Percentiles rank a stretch among this genome's conserved stretches.
phyloP scores from a whole-genome alignment of 2,888 invertebrate genomes.

The Drosophila mimetica region DNA sequence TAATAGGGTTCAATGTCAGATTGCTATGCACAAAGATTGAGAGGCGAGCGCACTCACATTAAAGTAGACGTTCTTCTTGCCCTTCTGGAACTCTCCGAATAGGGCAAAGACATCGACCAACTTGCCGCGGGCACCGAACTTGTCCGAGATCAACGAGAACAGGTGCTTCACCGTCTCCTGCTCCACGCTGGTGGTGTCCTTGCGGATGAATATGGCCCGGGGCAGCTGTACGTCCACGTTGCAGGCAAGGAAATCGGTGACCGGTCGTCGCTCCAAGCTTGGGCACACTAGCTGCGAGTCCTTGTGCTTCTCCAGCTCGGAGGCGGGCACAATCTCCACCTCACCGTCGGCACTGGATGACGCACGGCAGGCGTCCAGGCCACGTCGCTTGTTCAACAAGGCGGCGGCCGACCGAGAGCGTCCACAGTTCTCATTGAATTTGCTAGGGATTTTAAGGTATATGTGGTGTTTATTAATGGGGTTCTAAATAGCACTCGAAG shows the following conservation, averaged over 20 bases:
- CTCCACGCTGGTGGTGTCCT: slow-evolving; percentile 75
- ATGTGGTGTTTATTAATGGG: not conserved
- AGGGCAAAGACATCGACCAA: slow-evolving; percentile 83
- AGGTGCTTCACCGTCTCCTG: slow-evolving; percentile 83
- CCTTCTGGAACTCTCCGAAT: slow-evolving; percentile 81
- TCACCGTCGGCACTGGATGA: slow-evolving; percentile 68
- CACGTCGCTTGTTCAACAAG: slow-evolving; percentile 80
- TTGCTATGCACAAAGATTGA: not conserved
- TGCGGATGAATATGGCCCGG: slow-evolving; percentile 76
- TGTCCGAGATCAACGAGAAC: slow-evolving; percentile 78
- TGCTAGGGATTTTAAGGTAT: slow-evolving; percentile 34
- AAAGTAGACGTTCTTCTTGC: slow-evolving; percentile 80
- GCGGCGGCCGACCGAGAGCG: slow-evolving; percentile 81
- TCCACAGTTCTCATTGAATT: slow-evolving; percentile 74
- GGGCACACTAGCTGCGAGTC: slow-evolving; percentile 82
- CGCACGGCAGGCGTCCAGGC: slow-evolving; percentile 72
- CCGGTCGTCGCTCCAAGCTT: slow-evolving; percentile 78
- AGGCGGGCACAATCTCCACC: slow-evolving; percentile 78
- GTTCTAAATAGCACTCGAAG: too few species aligned
- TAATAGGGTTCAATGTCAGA: not conserved
- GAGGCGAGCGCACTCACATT: slow-evolving; percentile 66
- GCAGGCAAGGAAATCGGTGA: slow-evolving; percentile 80
- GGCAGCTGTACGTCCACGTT: slow-evolving; percentile 83
- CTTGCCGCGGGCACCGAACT: slow-evolving; percentile 80
- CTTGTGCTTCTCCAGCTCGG: slow-evolving; percentile 76